phyloP scores from a whole-genome alignment of 2,888 invertebrate genomes.

The Troides helena region DNA sequence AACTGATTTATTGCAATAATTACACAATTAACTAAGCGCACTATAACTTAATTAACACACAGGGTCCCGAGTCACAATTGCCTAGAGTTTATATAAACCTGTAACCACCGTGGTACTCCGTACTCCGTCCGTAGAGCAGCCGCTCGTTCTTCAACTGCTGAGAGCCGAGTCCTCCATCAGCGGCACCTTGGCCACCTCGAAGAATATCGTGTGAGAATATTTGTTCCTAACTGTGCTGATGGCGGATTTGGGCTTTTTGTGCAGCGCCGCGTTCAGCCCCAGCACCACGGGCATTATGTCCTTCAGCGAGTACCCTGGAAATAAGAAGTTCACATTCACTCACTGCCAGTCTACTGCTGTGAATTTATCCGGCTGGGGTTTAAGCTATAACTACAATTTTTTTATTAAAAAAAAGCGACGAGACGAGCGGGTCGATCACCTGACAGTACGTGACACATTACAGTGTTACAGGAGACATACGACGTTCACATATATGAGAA shows the following conservation, averaged over 20 bases:
- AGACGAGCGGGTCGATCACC: no score
- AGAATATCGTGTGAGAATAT: conserved; percentile 96
- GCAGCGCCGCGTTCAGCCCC: conserved; percentile 87
- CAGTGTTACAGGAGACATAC: no score
- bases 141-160: conserved; percentile 54
- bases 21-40: conserved; percentile 9
- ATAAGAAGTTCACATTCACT: background rate
- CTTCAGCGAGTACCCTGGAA: conserved; percentile 85
- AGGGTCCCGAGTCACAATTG: background rate
- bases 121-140: conserved; percentile 55
- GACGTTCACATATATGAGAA: no score
- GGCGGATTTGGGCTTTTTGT: conserved; percentile 87
- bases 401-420: no score
- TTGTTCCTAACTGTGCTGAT: conserved; percentile 94
- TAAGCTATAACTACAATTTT: no score
- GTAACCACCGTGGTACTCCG: conserved; percentile 60
- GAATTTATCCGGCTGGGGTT: no score
- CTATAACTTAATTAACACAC: conserved; percentile 16
- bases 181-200: conserved; percentile 93
- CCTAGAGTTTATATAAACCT: background rate
- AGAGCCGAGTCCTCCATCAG: conserved; percentile 70
- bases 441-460: no score
- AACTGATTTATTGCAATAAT: conserved; percentile 20
- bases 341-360: no score
- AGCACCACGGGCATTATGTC: conserved; percentile 87